Base-by-base conservation (phyloP, 53 echinoderm and acorn worm genomes). In the Actinopyga echinites region DNA sequence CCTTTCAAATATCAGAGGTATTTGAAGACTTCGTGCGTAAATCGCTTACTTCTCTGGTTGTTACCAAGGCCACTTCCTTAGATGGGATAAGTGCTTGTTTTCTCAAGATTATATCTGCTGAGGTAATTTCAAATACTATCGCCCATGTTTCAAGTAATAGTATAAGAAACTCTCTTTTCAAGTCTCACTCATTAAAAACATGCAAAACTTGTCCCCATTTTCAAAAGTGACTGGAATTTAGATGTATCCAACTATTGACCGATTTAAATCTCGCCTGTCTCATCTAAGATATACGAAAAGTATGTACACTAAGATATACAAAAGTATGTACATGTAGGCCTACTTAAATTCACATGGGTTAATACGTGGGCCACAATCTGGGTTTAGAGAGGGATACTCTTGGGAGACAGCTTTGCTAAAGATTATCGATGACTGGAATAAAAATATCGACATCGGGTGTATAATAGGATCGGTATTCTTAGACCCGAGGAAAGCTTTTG, bases 401-500 rank as follows among this genome's bases (percentile, higher is more conserved):
- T 68, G 7, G 35, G 6, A 13, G 69, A 68, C n/a, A n/a, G n/a
- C n/a, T n/a, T n/a, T 32, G 69, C 30, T 36, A n/a, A n/a, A n/a
- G n/a, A n/a, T n/a, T n/a, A n/a, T n/a, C n/a, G n/a, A n/a, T n/a
- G n/a, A n/a, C n/a, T 68, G 69, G 69, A 68, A 68, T 36, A 32
- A 68, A 68, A 33, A 32, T 68, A 68, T 68, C 13, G 36, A 68
- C n/a, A 68, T 32, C n/a, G 36, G 69, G 34, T 68, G 11, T 68
- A 12, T 68, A 30, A 68, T 33, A 31, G 69, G 69, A 30, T 68
- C 33, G 20, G 36, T 68, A 34, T 37, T 31, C n/a, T 32, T 68
- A 36, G 69, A 68, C 69, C 69, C 35, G 37, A 31, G 69, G 13
- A 8, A 68, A 68, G 69, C 69, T 4, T 68, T n/a, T n/a, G n/a